Base-by-base conservation (phyloP, 2,113 vertebrate genomes). In the Varanus salvator region DNA sequence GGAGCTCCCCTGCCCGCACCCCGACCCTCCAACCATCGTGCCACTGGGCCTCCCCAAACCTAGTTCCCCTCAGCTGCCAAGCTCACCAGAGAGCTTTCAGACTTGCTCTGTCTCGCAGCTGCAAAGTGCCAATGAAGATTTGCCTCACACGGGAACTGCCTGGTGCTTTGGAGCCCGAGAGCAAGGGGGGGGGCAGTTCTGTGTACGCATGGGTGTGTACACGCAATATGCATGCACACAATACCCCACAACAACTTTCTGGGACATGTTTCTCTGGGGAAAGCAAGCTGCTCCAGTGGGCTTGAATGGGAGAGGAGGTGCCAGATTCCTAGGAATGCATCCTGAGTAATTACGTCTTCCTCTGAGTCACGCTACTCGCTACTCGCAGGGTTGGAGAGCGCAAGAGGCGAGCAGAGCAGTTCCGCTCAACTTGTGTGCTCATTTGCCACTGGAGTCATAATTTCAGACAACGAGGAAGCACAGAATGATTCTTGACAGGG, bases 341-440 rank as follows among this genome's bases (percentile, higher is more conserved):
- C 14, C 86, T 87, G 93, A 90, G 89, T 66, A 90, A 90, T 91
- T 72, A 71, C 92, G 38, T 38, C 54, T 80, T 83, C 38, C 38
- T 44, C 87, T 91, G 84, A 81, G 89, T n/a, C n/a, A n/a, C n/a
- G n/a, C n/a, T n/a, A 92, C 71, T 0, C 44, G 75, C 84, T 92
- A 84, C 48, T 95, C 86, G 80, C 1, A 17, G 64, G 23, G 31
- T 21, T 21, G 52, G 31, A 52, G 72, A 19, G 23, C 15, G 19
- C 17, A 44, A 25, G 64, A 21, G 21, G 17, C 3, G 38, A 44
- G 38, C n/a, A 27, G 9, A 74, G 29, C 8, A 69, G 60, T 82
- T 91, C 80, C 78, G 72, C 89, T 92, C 72, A 75, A 93, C 87
- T 92, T 95, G 90, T 95, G 96, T 95, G 93, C 80, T 92, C 81